A percentile compares a stretch with the other conserved stretches of the same genome.
These are phyloP conservation scores for Neodiprion lecontei DNA, from an alignment of 1,140 invertebrate genomes.

Conservation along the genomic window DNA sequence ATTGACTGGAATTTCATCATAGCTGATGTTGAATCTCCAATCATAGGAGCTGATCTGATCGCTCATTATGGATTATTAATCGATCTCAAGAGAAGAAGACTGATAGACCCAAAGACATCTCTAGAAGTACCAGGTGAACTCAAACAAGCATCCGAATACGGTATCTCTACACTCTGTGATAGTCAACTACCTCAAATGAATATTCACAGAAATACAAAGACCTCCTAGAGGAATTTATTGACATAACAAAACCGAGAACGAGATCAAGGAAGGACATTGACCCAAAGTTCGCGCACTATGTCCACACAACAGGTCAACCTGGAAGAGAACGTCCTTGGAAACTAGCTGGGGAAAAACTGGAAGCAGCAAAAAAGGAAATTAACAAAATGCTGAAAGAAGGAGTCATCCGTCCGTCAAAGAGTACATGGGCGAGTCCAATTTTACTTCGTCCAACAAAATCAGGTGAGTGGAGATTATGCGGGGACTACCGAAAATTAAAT, in stretches of 20 bases:
- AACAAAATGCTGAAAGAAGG: conserved; percentile 21
- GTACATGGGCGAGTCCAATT: conserved; percentile 21
- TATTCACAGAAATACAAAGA: conserved; percentile 21
- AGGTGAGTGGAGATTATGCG: conserved; percentile 34
- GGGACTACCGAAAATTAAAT: conserved; percentile 38
- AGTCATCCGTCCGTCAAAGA: conserved; percentile 21
- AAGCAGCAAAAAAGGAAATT: conserved; percentile 22
- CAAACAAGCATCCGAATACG: not conserved
- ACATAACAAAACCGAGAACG: conserved; percentile 35
- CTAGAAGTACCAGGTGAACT: not conserved
- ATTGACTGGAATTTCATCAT: conserved; percentile 49
- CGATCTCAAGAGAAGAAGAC: conserved; percentile 33
- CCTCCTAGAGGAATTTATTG: conserved; percentile 27
- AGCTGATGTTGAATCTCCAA: conserved; percentile 44
- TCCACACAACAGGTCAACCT: conserved; percentile 40
- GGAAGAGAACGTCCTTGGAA: conserved; percentile 5
- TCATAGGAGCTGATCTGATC: conserved; percentile 54
- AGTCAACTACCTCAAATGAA: conserved; percentile 5
- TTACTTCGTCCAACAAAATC: conserved; percentile 36
- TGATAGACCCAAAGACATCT: conserved; percentile 39
- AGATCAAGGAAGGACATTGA: not conserved
- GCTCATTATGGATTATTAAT: conserved; percentile 40
- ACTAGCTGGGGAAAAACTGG: conserved; percentile 13
- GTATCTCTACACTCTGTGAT: conserved; percentile 19
- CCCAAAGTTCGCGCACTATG: conserved; percentile 26